Evolutionary conservation across 2,797 vertebrate species (phyloP), one percentile per base, ranked within the genome.

Genomic region (Dipus sagitta): DNA sequence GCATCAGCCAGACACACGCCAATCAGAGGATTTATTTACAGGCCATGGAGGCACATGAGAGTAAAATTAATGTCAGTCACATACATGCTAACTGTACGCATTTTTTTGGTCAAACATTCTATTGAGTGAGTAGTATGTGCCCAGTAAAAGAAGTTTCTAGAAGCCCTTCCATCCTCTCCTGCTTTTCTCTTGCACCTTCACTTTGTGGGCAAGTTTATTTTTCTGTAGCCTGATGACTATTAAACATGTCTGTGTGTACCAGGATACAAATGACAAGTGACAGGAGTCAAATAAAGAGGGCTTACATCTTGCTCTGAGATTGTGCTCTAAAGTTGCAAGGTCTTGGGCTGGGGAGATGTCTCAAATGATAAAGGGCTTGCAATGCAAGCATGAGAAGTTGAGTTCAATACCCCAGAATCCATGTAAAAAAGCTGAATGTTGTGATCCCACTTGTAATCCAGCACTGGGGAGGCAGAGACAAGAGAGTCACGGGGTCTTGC

Each of bases 101-200:
- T 60, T 54, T 82, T 62, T 17, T 14, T 58, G 54, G 0, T 86
- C 11, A 62, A 23, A 75, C 8, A 6, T 17, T 60, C 32, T 62
- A 26, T 34, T 30, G 74, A 47, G 32, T 17, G 26, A 70, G n/a
- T 38, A 0, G 0, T 0, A 47, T 6, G 14, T 13, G 20, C 28
- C 64, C 47, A 47, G 62, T 7, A 30, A 34, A 47, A 47, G 58
- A 71, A 77, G 58, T 77, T 64, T 76, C 88, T 52, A 47, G 68
- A 87, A 74, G 26, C 11, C 67, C n/a, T 65, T 72, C 24, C 4
- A 4, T 68, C 17, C 20, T 30, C 12, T 26, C 6, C 30, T 47
- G 67, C 17, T 83, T 92, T 88, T 72, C n/a, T 47, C 26, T 70
- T 17, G 15, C 20, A 4, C 9, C 4, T 83, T 91, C 52, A 32